These are phyloP conservation scores for Lophius americanus DNA, from an alignment of 2,797 vertebrate genomes.

Conservation along the genomic window DNA sequence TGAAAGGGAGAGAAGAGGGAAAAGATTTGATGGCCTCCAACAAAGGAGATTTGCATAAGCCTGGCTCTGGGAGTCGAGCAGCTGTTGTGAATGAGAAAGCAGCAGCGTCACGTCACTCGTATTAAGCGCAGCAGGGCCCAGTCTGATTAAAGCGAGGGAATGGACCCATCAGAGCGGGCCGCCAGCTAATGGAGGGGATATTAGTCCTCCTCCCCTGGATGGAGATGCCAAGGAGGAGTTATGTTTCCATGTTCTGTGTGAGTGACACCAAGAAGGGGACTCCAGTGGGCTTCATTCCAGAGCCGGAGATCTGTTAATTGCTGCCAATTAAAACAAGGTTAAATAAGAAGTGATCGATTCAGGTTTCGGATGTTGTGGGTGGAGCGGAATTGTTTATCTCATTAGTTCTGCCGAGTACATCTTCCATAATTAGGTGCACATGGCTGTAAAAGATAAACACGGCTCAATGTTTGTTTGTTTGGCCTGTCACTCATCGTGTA, in stretches of 20 bases:
- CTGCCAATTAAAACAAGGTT: constrained; percentile 70
- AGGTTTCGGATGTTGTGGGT: constrained; percentile 72
- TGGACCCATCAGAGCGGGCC: constrained; percentile 67
- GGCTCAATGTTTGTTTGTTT: constrained; percentile 76
- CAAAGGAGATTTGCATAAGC: constrained; percentile 85
- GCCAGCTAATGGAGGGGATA: constrained; percentile 70
- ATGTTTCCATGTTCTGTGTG: constrained; percentile 57
- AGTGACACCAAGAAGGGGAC: constrained; percentile 60
- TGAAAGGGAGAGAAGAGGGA: constrained; percentile 73
- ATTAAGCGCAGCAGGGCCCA: constrained; percentile 74
- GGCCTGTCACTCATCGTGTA: constrained; percentile 66
- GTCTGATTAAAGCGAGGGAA: constrained; percentile 79
- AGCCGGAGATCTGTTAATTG: constrained; percentile 72
- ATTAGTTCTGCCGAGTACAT: constrained; percentile 71
- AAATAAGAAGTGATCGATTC: constrained; percentile 77
- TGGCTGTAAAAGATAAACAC: constrained; percentile 76
- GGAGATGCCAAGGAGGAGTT: constrained; percentile 76
- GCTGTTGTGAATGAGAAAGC: constrained; percentile 84
- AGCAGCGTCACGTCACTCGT: constrained; percentile 76
- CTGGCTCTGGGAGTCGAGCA: constrained; percentile 81
- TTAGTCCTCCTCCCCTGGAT: constrained; percentile 67
- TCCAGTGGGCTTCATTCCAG: constrained; percentile 66
- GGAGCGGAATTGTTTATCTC: constrained; percentile 71
- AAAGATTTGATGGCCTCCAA: constrained; percentile 79
- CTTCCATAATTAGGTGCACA: constrained; percentile 75